phyloP scores from a whole-genome alignment of 35 echinoderm and acorn worm species.

The Ophioderma brevispina region DNA sequence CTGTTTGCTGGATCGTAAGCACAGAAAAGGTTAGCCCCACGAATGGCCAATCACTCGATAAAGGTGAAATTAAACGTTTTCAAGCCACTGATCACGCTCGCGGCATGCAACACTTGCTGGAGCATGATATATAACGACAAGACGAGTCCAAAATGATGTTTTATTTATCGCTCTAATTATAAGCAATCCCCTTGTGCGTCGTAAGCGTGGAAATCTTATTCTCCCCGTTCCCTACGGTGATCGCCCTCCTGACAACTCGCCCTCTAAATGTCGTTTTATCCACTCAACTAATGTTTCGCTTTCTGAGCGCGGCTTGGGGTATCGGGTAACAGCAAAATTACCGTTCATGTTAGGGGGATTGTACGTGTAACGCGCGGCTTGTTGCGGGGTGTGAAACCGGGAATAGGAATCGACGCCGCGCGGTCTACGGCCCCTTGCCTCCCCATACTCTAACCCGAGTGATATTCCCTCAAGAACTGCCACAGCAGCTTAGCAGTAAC shows the following conservation, averaged over 20 bases:
- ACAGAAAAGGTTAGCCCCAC: too few species aligned
- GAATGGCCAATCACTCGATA: too few species aligned
- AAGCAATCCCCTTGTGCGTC: neutral
- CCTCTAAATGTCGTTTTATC: neutral
- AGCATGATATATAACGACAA: neutral
- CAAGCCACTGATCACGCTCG: neutral
- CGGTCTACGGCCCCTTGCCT: too few species aligned
- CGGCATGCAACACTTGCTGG: neutral
- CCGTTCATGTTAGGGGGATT: neutral
- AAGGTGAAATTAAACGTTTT: too few species aligned
- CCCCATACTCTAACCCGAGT: too few species aligned
- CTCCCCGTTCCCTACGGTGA: neutral
- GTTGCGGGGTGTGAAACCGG: too few species aligned
- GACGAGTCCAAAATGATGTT: neutral
- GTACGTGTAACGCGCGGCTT: too few species aligned
- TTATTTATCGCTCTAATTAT: constrained; percentile 12
- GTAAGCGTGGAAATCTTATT: neutral
- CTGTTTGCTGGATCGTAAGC: too few species aligned
- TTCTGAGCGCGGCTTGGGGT: neutral
- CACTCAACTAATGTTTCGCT: neutral
- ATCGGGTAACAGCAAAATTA: neutral
- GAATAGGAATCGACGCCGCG: too few species aligned
- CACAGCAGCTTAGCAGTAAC: too few species aligned
- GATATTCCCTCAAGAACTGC: too few species aligned
- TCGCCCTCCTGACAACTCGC: neutral